Percentiles rank a stretch among this genome's conserved stretches.
These are phyloP conservation scores for Bombycilla garrulus DNA, from an alignment of 2,113 vertebrate species.

Conservation along the genomic window DNA sequence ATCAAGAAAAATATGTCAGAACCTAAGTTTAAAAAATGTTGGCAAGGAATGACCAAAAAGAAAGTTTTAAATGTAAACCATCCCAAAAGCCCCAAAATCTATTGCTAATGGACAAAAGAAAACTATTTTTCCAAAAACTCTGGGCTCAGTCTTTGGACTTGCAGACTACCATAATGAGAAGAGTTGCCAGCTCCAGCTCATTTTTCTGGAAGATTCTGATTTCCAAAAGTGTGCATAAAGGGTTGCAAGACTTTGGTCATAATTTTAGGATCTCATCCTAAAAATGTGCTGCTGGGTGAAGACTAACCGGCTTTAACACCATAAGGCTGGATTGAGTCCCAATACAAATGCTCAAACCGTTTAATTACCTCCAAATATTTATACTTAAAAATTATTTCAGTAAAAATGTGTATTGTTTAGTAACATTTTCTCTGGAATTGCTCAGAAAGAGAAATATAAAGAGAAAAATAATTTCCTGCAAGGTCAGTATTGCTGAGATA, in stretches of 20 bases:
- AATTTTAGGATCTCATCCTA: not conserved
- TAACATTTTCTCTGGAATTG: not conserved
- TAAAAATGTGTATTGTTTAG: not conserved
- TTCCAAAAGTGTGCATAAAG: not conserved
- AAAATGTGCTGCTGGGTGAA: not conserved
- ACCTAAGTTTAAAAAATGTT: not conserved
- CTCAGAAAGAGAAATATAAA: constrained; percentile 8
- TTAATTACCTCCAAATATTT: not conserved
- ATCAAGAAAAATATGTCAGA: not conserved
- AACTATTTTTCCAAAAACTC: not conserved
- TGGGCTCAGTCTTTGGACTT: not conserved
- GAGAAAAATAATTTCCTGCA: not conserved
- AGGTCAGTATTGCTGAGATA: not conserved
- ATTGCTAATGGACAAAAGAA: not conserved
- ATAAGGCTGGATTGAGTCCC: not conserved
- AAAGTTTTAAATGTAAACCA: not conserved
- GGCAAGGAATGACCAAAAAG: not conserved
- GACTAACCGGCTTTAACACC: not conserved
- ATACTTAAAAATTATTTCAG: not conserved
- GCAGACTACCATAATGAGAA: not conserved
- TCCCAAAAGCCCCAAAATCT: not conserved
- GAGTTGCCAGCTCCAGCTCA: not conserved
- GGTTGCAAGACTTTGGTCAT: not conserved
- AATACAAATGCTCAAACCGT: not conserved
- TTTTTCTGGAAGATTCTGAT: not conserved